A percentile compares a stretch with the other conserved stretches of the same genome.
Evolutionary conservation across 2,797 vertebrate genomes (phyloP).

Genomic region (Lycodopsis pacificus): DNA sequence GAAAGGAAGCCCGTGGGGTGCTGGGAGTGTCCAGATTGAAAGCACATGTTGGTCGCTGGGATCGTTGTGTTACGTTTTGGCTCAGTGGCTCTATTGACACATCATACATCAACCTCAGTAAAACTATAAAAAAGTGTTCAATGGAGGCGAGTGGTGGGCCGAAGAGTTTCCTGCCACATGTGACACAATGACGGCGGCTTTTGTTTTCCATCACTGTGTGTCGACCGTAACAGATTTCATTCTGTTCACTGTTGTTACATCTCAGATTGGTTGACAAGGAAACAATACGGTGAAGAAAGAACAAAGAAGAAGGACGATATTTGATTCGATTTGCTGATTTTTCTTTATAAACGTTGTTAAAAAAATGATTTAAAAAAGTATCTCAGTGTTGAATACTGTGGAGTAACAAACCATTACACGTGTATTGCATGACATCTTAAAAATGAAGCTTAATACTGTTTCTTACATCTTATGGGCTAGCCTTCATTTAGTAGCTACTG

Average conservation of each 20-base stretch:
- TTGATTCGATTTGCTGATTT: background rate
- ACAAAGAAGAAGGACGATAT: slow-evolving; percentile 8
- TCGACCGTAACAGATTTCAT: slow-evolving; percentile 21
- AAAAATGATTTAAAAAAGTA: background rate
- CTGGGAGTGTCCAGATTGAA: slow-evolving; percentile 75
- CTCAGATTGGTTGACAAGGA: slow-evolving; percentile 1
- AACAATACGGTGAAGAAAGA: background rate
- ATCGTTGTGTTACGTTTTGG: slow-evolving; percentile 56
- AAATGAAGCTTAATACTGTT: slow-evolving; percentile 54
- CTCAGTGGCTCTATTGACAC: slow-evolving; percentile 63
- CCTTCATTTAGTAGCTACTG: slow-evolving; percentile 77
- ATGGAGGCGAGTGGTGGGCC: slow-evolving; percentile 11
- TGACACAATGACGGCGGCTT: slow-evolving; percentile 34
- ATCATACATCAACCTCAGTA: slow-evolving; percentile 62
- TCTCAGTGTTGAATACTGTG: slow-evolving; percentile 30
- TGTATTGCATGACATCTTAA: slow-evolving; percentile 30
- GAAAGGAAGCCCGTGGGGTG: slow-evolving; percentile 58
- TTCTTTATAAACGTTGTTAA: slow-evolving; percentile 6
- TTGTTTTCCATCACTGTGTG: slow-evolving; percentile 33
- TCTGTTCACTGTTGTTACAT: slow-evolving; percentile 11
- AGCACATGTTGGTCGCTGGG: slow-evolving; percentile 73
- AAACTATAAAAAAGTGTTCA: slow-evolving; percentile 32
- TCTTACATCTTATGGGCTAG: slow-evolving; percentile 36
- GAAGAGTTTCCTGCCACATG: slow-evolving; percentile 24
- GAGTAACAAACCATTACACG: slow-evolving; percentile 21